These are phyloP conservation scores for Diabrotica balteata DNA, from an alignment of 2,888 invertebrate species.

Conservation along the genomic window DNA sequence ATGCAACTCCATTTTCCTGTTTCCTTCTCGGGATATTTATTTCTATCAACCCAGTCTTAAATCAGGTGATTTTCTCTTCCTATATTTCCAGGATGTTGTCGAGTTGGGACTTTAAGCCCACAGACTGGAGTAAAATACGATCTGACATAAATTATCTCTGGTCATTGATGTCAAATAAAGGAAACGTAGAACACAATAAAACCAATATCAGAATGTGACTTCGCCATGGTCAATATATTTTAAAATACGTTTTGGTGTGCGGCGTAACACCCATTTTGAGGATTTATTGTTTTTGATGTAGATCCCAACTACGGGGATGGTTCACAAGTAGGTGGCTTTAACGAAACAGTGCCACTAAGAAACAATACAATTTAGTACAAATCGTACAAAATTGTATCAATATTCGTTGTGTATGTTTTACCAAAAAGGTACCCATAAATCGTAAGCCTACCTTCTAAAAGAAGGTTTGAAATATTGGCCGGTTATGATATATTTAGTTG, in stretches of 20 bases:
- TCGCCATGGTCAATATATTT: slow-evolving; percentile 25
- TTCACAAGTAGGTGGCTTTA: slow-evolving; percentile 15
- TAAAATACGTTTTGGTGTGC: slow-evolving; percentile 21
- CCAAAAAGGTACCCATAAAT: neutral
- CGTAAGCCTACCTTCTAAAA: too few species aligned
- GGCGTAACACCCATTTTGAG: slow-evolving; percentile 30
- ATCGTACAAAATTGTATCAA: neutral
- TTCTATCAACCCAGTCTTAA: neutral
- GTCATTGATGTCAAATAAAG: slow-evolving; percentile 20
- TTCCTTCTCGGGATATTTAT: neutral
- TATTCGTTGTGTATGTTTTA: neutral
- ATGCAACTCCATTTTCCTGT: too few species aligned
- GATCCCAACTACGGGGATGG: too few species aligned
- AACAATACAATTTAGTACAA: neutral
- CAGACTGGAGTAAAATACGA: slow-evolving; percentile 7
- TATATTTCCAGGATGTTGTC: neutral
- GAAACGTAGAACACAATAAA: slow-evolving; percentile 19
- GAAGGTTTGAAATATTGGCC: too few species aligned
- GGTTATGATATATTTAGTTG: too few species aligned
- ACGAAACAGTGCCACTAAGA: slow-evolving; percentile 33
- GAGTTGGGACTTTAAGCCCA: neutral
- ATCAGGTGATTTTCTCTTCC: slow-evolving; percentile 4
- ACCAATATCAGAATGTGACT: slow-evolving; percentile 21
- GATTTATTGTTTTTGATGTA: slow-evolving; percentile 39
- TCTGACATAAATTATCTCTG: slow-evolving; percentile 12